A percentile compares a stretch with the other conserved stretches of the same genome.
Conservation (phyloP, 2,888 invertebrate genomes). For the Biston betularia region DNA sequence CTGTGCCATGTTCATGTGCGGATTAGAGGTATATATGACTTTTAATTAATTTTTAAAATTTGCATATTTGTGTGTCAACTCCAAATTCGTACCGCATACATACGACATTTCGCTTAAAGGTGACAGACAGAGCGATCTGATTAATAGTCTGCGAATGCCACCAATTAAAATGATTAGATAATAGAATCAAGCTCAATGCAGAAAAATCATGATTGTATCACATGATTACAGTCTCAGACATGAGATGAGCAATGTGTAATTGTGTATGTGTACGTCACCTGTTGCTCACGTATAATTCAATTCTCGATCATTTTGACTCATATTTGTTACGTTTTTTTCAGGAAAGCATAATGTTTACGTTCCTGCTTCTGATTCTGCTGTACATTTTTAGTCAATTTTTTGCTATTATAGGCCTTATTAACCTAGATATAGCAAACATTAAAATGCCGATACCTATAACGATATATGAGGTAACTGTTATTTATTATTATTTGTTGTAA, state of each 20-base stretch:
- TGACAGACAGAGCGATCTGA: conserved; percentile 33
- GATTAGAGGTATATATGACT: conserved; percentile 73
- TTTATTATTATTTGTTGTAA: conserved; percentile 14
- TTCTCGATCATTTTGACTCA: conserved; percentile 14
- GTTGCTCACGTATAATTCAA: conserved; percentile 7
- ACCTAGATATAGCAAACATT: conserved; percentile 78
- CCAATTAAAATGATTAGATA: conserved; percentile 32
- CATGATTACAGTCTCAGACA: conserved; percentile 26
- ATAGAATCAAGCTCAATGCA: conserved; percentile 26
- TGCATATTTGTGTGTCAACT: not conserved
- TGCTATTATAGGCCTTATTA: conserved; percentile 78
- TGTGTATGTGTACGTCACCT: not conserved
- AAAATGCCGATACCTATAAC: conserved; percentile 79
- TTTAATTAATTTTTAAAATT: not conserved
- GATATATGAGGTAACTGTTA: conserved; percentile 72
- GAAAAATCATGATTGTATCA: conserved; percentile 32
- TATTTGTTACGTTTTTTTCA: conserved; percentile 55
- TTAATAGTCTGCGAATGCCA: conserved; percentile 42
- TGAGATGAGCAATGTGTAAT: conserved; percentile 20
- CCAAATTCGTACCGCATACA: not conserved
- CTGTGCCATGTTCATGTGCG: conserved; percentile 88
- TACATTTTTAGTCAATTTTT: conserved; percentile 82
- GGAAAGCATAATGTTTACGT: conserved; percentile 83
- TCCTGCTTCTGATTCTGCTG: conserved; percentile 71
- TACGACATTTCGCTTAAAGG: conserved; percentile 7